phyloP scores from a whole-genome alignment of 2,888 invertebrate genomes.

The Pelosia muscerda region DNA sequence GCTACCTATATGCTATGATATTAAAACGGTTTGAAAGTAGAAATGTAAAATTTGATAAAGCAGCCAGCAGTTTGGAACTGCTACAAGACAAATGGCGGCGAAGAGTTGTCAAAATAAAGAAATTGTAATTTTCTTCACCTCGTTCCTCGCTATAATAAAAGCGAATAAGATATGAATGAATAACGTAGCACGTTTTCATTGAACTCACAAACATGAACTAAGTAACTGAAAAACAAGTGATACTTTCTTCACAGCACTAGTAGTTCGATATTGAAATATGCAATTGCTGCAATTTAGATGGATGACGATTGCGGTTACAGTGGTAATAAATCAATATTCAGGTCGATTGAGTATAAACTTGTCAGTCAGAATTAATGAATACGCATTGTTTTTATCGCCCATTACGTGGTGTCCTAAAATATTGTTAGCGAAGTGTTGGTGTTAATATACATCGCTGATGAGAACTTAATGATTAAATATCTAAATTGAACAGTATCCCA shows the following conservation, averaged over 20 bases:
- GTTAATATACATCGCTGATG: neutral
- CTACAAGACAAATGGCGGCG: neutral
- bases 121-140: neutral
- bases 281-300: slow-evolving; percentile 34
- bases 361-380: slow-evolving; percentile 42
- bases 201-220: slow-evolving; percentile 26
- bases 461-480: neutral
- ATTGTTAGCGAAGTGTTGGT: too few species aligned
- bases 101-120: neutral
- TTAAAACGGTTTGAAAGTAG: neutral
- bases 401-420: too few species aligned
- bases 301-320: slow-evolving; percentile 43
- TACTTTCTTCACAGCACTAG: slow-evolving; percentile 62
- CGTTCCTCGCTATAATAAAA: neutral
- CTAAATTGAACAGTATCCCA: neutral
- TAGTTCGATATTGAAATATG: slow-evolving; percentile 48
- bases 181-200: neutral
- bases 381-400: slow-evolving; percentile 21
- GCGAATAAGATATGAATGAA: neutral
- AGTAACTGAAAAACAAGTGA: slow-evolving; percentile 41
- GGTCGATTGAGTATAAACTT: slow-evolving; percentile 36
- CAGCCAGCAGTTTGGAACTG: neutral
- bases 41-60: neutral
- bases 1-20: neutral
- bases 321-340: slow-evolving; percentile 31